phyloP scores from a whole-genome alignment of 1,140 invertebrate genomes.

The Aphelenchoides besseyi region DNA sequence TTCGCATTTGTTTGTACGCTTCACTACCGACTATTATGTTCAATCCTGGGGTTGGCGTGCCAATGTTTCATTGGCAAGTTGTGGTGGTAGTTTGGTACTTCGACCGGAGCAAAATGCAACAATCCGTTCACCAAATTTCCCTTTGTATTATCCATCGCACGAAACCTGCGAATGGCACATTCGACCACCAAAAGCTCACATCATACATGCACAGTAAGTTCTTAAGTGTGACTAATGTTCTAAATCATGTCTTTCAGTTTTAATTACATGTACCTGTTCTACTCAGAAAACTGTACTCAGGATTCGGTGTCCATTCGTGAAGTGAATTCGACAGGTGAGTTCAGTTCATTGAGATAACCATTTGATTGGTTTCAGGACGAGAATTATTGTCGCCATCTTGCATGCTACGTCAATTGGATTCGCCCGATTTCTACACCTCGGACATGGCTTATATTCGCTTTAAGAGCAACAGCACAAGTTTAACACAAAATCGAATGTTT shows the following conservation, averaged over 20 bases:
- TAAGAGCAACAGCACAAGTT: conserved; percentile 17
- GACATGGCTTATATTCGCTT: conserved; percentile 34
- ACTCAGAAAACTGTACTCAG: conserved; percentile 43
- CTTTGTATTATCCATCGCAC: conserved; percentile 47
- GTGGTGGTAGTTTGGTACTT: conserved; percentile 53
- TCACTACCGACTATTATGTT: conserved; percentile 43
- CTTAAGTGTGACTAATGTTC: neutral
- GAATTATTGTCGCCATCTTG: conserved; percentile 30
- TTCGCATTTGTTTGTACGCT: conserved; percentile 50
- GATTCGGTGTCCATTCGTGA: conserved; percentile 48
- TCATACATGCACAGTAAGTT: conserved; percentile 46
- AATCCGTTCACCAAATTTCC: conserved; percentile 50
- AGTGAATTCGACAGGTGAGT: conserved; percentile 49
- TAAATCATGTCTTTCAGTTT: conserved; percentile 37
- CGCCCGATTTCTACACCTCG: conserved; percentile 18
- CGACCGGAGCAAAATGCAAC: conserved; percentile 30
- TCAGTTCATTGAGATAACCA: conserved; percentile 7
- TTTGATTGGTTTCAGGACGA: conserved; percentile 29
- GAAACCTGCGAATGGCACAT: conserved; percentile 54
- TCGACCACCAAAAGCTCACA: conserved; percentile 51
- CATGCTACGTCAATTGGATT: conserved; percentile 22
- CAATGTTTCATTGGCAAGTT: conserved; percentile 46
- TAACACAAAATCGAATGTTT: conserved; percentile 25
- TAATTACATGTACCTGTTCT: conserved; percentile 41
- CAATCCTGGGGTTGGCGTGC: conserved; percentile 50